phyloP scores from a whole-genome alignment of 2,888 invertebrate species.

The Nomada flava region DNA sequence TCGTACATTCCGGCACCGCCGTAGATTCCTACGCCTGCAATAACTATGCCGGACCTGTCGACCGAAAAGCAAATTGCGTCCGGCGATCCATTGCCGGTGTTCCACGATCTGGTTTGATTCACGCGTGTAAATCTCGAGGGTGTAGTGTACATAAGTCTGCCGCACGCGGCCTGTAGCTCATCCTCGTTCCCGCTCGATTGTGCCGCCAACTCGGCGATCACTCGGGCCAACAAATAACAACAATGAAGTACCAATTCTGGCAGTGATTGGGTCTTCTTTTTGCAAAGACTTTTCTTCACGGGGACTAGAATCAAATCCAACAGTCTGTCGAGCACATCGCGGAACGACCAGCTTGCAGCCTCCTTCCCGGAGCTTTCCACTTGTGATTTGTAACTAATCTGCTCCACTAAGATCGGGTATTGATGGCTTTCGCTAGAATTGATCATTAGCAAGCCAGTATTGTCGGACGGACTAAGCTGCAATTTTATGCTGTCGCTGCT shows the following conservation, averaged over 20 bases:
- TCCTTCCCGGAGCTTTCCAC: slow-evolving; percentile 82
- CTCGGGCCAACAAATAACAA: slow-evolving; percentile 91
- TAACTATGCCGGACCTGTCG: slow-evolving; percentile 94
- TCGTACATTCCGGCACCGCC: slow-evolving; percentile 95
- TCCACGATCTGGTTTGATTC: slow-evolving; percentile 96
- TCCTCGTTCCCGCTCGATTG: slow-evolving; percentile 92
- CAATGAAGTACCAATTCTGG: slow-evolving; percentile 88
- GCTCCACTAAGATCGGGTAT: slow-evolving; percentile 91
- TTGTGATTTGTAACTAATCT: slow-evolving; percentile 90
- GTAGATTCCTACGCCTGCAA: slow-evolving; percentile 96
- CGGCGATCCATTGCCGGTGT: slow-evolving; percentile 97
- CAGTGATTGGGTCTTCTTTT: slow-evolving; percentile 85
- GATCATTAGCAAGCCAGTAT: slow-evolving; percentile 88
- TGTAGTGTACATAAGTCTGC: slow-evolving; percentile 93
- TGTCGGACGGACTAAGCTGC: slow-evolving; percentile 89
- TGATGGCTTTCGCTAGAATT: slow-evolving; percentile 89
- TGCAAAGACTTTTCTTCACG: slow-evolving; percentile 87
- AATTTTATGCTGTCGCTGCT: slow-evolving; percentile 85
- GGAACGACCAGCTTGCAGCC: slow-evolving; percentile 87
- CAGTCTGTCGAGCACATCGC: slow-evolving; percentile 93
- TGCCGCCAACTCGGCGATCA: slow-evolving; percentile 94
- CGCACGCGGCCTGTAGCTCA: slow-evolving; percentile 89
- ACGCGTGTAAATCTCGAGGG: slow-evolving; percentile 96
- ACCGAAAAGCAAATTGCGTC: slow-evolving; percentile 98
- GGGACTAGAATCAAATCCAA: slow-evolving; percentile 93